A percentile compares a stretch with the other conserved stretches of the same genome.
Conservation (phyloP, 2,797 vertebrate genomes). For the Fistularia commersonii region DNA sequence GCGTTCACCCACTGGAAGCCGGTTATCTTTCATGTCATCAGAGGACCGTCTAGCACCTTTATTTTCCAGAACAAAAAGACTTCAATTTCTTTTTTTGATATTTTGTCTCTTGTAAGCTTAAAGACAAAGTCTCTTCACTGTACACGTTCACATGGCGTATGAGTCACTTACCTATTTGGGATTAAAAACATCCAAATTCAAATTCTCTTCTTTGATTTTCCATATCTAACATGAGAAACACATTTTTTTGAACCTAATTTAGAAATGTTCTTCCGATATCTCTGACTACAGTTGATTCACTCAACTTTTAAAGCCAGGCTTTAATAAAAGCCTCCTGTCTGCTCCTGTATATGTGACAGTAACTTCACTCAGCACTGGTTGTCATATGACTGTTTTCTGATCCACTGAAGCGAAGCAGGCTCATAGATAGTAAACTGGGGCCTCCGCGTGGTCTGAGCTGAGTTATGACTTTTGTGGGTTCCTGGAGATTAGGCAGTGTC, state of each 20-base stretch:
- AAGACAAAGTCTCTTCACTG: too few species aligned
- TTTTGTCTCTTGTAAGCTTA: too few species aligned
- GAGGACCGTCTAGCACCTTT: neutral
- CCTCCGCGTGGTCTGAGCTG: conserved; percentile 4
- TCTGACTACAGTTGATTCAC: conserved; percentile 43
- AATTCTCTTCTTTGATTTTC: too few species aligned
- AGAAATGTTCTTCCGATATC: too few species aligned
- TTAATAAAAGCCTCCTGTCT: conserved; percentile 53
- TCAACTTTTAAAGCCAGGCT: conserved; percentile 48
- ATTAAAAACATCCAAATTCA: too few species aligned
- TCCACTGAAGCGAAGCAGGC: conserved; percentile 15
- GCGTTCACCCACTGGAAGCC: neutral
- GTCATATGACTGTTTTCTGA: conserved; percentile 37
- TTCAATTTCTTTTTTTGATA: neutral
- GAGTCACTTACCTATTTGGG: too few species aligned
- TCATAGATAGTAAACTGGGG: conserved; percentile 23
- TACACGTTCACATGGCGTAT: too few species aligned
- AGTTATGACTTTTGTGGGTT: conserved; percentile 62
- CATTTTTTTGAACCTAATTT: too few species aligned
- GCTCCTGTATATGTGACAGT: conserved; percentile 20
- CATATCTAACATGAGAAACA: too few species aligned
- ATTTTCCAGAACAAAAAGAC: conserved; percentile 29
- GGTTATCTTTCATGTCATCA: conserved; percentile 53
- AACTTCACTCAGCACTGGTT: conserved; percentile 24
- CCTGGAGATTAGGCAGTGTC: conserved; percentile 73